Conservation (phyloP, 1,140 invertebrate genomes). For the Arion vulgaris region DNA sequence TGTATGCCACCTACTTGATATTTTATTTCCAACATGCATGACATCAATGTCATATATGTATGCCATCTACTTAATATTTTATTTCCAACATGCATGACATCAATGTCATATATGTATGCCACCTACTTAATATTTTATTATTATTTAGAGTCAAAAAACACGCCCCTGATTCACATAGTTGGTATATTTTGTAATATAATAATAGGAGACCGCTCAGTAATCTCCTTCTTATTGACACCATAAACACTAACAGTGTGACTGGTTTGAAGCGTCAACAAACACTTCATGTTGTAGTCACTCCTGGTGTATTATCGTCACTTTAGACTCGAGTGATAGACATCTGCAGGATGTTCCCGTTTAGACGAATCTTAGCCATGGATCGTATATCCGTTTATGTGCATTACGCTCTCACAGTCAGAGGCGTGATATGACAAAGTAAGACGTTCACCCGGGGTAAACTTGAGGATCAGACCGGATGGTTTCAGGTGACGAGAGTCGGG, state of each 20-base stretch:
- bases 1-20: too few relatives aligned
- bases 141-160: too few relatives aligned
- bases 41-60: too few relatives aligned
- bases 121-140: too few relatives aligned
- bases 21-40: too few relatives aligned
- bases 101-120: too few relatives aligned
- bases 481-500: background rate
- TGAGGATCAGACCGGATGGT: background rate
- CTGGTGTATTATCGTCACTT: background rate
- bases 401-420: background rate
- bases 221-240: slow-evolving; percentile 10
- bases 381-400: background rate
- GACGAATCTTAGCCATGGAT: background rate
- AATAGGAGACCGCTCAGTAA: background rate
- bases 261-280: slow-evolving; percentile 3
- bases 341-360: background rate
- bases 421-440: background rate
- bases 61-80: too few relatives aligned
- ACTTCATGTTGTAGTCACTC: background rate
- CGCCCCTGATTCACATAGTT: background rate
- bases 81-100: too few relatives aligned
- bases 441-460: background rate
- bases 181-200: background rate
- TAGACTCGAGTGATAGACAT: background rate
- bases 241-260: background rate